These are phyloP conservation scores for Progne subis DNA, from an alignment of 2,113 vertebrate genomes.

Conservation along the genomic window DNA sequence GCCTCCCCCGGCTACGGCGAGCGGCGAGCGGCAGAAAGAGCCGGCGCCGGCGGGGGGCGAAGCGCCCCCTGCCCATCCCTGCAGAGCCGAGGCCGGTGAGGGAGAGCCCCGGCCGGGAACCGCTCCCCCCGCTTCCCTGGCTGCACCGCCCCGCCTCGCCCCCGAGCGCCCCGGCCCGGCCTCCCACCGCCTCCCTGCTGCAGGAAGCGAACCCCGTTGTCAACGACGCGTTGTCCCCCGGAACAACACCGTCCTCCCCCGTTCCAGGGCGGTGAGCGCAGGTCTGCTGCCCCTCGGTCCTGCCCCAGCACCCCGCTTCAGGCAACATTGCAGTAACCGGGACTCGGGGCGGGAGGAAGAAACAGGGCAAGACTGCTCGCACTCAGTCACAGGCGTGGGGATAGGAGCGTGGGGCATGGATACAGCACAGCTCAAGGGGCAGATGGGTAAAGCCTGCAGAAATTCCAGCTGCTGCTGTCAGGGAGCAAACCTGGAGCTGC, in stretches of 20 bases:
- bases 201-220: neutral
- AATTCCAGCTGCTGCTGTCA: neutral
- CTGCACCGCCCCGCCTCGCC: neutral
- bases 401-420: neutral
- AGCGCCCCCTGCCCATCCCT: neutral
- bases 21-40: neutral
- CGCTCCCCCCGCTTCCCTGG: neutral
- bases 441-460: too few species aligned
- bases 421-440: neutral
- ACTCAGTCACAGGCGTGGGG: too few species aligned
- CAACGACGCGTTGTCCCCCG: neutral
- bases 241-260: neutral
- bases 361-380: neutral
- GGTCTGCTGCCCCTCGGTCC: neutral
- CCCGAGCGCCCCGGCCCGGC: neutral
- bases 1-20: neutral
- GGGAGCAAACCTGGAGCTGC: neutral
- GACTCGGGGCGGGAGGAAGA: neutral
- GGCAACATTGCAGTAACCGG: neutral
- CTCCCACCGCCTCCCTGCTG: neutral
- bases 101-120: neutral
- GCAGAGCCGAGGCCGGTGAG: neutral
- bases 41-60: neutral
- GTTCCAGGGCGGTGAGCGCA: rapidly evolving
- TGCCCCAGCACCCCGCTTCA: neutral